These are phyloP conservation scores for Trachops cirrhosus DNA, from an alignment of 2,797 vertebrate genomes.

Conservation along the genomic window DNA sequence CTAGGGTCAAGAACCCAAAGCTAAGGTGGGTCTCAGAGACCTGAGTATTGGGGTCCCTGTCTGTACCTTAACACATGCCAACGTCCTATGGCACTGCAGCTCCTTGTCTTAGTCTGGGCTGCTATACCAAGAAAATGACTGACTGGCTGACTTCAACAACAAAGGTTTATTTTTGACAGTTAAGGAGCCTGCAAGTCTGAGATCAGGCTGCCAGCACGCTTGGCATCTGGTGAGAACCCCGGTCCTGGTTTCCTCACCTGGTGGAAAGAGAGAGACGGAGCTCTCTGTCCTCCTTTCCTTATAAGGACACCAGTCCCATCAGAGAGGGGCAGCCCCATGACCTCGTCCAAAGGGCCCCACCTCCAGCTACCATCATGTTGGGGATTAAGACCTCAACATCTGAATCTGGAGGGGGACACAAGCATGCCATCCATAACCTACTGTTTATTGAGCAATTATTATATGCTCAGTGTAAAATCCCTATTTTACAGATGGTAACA, in stretches of 20 bases:
- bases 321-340: background rate
- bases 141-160: background rate
- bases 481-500: background rate
- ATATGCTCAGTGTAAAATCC: background rate
- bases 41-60: background rate
- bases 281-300: background rate
- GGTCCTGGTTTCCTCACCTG: background rate
- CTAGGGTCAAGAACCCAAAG: background rate
- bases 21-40: background rate
- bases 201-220: background rate
- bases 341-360: background rate
- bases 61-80: background rate
- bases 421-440: no score
- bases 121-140: background rate
- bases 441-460: background rate
- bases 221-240: background rate
- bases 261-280: background rate
- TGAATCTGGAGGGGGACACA: background rate
- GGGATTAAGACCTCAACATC: background rate
- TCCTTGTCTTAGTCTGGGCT: background rate
- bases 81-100: background rate
- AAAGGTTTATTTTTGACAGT: background rate
- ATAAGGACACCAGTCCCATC: background rate
- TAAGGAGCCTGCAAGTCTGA: background rate
- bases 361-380: background rate